A percentile compares a stretch with the other conserved stretches of the same genome.
phyloP scores from a whole-genome alignment of 2,888 invertebrate genomes.

The Meandrusa payeni region DNA sequence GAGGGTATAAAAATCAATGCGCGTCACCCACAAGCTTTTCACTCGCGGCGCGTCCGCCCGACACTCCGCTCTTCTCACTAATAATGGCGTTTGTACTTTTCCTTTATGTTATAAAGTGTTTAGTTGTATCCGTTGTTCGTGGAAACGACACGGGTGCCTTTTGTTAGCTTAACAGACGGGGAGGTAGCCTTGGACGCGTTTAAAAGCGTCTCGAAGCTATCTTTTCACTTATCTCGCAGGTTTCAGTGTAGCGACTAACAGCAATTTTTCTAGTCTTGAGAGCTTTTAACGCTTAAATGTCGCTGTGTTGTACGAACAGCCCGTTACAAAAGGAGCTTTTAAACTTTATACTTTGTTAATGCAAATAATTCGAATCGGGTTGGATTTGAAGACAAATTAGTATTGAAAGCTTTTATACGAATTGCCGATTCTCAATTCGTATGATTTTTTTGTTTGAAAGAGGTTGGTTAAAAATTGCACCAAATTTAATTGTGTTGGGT shows the following conservation, averaged over 20 bases:
- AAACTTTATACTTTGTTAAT: conserved; percentile 10
- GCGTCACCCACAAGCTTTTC: conserved; percentile 56
- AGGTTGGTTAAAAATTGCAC: too few relatives aligned
- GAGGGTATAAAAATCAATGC: conserved; percentile 79
- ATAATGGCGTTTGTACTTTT: conserved; percentile 73
- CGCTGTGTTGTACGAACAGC: conserved; percentile 26
- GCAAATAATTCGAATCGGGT: too few relatives aligned
- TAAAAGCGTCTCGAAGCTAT: conserved; percentile 54
- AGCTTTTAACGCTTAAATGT: conserved; percentile 36
- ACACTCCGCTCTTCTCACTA: conserved; percentile 71
- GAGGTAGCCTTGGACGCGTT: conserved; percentile 54
- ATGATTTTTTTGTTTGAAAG: too few relatives aligned
- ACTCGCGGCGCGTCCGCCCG: conserved; percentile 58
- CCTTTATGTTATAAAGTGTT: conserved; percentile 73
- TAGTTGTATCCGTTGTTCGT: conserved; percentile 72
- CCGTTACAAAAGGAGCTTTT: conserved; percentile 25
- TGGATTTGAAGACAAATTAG: too few relatives aligned
- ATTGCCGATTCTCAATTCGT: too few relatives aligned
- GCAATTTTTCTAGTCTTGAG: conserved; percentile 38
- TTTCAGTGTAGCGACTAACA: conserved; percentile 35
- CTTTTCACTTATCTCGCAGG: conserved; percentile 58
- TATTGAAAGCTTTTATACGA: too few relatives aligned
- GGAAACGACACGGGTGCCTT: conserved; percentile 63
- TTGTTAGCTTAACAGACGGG: conserved; percentile 59
- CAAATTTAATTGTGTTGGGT: too few relatives aligned